phyloP scores from a whole-genome alignment of 2,113 vertebrate species.

The Rutilus rutilus region DNA sequence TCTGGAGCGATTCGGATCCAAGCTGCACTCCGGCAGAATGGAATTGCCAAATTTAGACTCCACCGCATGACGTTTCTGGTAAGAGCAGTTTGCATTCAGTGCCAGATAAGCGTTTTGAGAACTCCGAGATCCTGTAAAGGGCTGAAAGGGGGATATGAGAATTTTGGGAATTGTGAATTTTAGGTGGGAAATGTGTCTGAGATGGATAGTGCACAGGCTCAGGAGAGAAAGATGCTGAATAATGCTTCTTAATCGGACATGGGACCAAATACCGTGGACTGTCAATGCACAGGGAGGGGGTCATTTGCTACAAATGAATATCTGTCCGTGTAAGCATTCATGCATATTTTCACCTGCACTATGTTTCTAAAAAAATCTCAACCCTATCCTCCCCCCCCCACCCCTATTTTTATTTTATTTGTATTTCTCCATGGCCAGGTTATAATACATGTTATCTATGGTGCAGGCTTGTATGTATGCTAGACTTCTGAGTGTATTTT shows the following conservation, averaged over 20 bases:
- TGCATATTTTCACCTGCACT: slow-evolving; percentile 28
- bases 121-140: slow-evolving; percentile 17
- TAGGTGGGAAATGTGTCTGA: not conserved
- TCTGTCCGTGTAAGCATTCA: not conserved
- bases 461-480: not conserved
- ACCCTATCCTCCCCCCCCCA: not conserved
- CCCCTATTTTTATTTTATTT: not conserved
- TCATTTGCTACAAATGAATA: slow-evolving; percentile 59
- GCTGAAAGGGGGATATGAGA: not conserved
- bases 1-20: slow-evolving; percentile 77
- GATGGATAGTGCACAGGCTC: slow-evolving; percentile 15
- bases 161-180: slow-evolving; percentile 6
- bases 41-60: slow-evolving; percentile 79
- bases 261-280: slow-evolving; percentile 58
- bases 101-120: slow-evolving; percentile 10
- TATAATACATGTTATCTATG: slow-evolving; percentile 1
- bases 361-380: slow-evolving; percentile 1
- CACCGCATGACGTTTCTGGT: slow-evolving; percentile 83
- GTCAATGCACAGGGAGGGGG: slow-evolving; percentile 60
- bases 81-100: slow-evolving; percentile 60
- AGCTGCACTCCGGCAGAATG: slow-evolving; percentile 74
- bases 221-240: slow-evolving; percentile 55
- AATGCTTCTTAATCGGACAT: slow-evolving; percentile 68
- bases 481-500: slow-evolving; percentile 5
- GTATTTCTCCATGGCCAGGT: not conserved